A percentile compares a stretch with the other conserved stretches of the same genome.
These are phyloP conservation scores for Meliscaeva auricollis DNA, from an alignment of 2,888 invertebrate genomes.

Conservation along the genomic window DNA sequence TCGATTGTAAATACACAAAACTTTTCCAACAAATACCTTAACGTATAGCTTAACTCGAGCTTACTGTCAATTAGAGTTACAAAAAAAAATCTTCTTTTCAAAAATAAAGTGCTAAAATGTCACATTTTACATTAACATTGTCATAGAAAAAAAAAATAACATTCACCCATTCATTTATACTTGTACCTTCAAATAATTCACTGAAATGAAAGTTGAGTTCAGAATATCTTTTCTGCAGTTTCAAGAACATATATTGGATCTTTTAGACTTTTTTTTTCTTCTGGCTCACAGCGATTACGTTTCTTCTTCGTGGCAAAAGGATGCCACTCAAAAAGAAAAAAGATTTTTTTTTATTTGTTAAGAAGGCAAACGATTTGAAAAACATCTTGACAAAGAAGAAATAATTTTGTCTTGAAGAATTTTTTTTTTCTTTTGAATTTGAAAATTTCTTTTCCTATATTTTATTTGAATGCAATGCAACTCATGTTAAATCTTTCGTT, in stretches of 20 bases:
- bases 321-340: not conserved
- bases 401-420: not conserved
- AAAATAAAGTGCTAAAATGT: not conserved
- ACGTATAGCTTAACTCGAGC: not conserved
- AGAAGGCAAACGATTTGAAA: constrained; percentile 1
- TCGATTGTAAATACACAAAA: not conserved
- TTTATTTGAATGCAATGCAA: not conserved
- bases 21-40: not conserved
- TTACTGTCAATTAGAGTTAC: not conserved
- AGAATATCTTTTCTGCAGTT: not conserved
- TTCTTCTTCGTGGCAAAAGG: not conserved
- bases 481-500: constrained; percentile 11
- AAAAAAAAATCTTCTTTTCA: not conserved
- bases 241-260: not conserved
- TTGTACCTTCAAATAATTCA: not conserved
- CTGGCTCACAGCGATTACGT: not conserved
- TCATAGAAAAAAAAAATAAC: not conserved
- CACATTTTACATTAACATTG: not conserved
- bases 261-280: not conserved
- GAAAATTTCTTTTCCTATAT: not conserved
- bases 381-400: not conserved
- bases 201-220: not conserved
- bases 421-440: not conserved
- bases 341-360: not conserved
- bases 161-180: not conserved